phyloP scores from a whole-genome alignment of 1,140 invertebrate genomes.

The Monochamus saltuarius region DNA sequence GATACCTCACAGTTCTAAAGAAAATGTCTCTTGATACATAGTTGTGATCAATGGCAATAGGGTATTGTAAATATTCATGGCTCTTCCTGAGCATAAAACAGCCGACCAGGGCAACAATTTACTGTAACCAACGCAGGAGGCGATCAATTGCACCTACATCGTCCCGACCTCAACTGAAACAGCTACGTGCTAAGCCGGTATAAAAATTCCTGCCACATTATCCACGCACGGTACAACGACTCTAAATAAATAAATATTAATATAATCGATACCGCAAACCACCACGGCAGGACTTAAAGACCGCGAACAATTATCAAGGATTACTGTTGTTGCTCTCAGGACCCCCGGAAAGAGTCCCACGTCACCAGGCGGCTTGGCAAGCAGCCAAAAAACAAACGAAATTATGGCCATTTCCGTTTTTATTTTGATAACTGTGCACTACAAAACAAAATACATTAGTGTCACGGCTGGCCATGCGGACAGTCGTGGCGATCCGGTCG shows the following conservation, averaged over 20 bases:
- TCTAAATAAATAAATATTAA: conserved; percentile 24
- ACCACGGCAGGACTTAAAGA: neutral
- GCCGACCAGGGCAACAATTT: too few species aligned
- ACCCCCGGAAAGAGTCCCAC: too few species aligned
- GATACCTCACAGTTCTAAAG: too few species aligned
- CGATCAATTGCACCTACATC: too few species aligned
- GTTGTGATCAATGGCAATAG: too few species aligned
- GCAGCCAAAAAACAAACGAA: conserved; percentile 1
- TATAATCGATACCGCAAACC: conserved; percentile 14
- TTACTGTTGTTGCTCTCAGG: too few species aligned
- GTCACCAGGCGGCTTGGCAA: neutral
- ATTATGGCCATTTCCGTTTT: conserved; percentile 1
- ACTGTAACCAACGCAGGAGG: too few species aligned
- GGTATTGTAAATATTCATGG: too few species aligned
- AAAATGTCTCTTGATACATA: too few species aligned
- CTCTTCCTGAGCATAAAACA: too few species aligned
- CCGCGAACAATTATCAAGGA: neutral
- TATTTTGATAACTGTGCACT: neutral
- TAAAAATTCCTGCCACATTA: neutral
- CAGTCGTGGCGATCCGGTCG: conserved; percentile 21
- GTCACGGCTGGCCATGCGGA: conserved; percentile 18
- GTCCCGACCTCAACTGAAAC: neutral
- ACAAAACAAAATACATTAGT: conserved; percentile 22
- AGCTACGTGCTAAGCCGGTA: neutral
- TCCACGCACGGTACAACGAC: conserved; percentile 16